phyloP scores from a whole-genome alignment of 2,888 invertebrate genomes.

The Hirtodrosophila trivittata region DNA sequence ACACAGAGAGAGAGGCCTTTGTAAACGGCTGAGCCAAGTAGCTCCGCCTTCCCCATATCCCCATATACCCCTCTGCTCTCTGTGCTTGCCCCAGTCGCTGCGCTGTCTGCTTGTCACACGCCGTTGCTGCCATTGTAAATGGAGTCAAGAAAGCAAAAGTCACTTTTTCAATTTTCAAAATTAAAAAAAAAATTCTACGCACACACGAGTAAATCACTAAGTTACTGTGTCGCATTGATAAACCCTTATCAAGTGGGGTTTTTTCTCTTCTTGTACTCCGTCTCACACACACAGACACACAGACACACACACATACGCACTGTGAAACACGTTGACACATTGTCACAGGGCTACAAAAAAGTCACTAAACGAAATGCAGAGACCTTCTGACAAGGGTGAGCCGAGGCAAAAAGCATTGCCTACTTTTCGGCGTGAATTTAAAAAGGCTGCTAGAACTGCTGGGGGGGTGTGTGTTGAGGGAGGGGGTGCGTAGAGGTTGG shows the following conservation, averaged over 20 bases:
- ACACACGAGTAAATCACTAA: constrained; percentile 76
- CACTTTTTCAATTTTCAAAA: constrained; percentile 81
- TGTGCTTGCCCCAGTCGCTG: constrained; percentile 24
- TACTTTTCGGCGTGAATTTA: constrained; percentile 73
- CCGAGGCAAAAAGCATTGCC: constrained; percentile 62
- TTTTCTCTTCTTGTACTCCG: constrained; percentile 42
- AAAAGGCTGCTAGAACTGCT: constrained; percentile 47
- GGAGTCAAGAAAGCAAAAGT: constrained; percentile 77
- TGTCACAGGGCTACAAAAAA: constrained; percentile 71
- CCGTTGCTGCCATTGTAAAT: constrained; percentile 51
- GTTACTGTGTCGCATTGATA: constrained; percentile 79
- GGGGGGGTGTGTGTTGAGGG: too few relatives aligned
- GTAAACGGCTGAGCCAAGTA: constrained; percentile 23
- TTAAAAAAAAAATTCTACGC: constrained; percentile 64
- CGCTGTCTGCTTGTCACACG: constrained; percentile 50
- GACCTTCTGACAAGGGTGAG: constrained; percentile 68
- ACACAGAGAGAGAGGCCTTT: constrained; percentile 8
- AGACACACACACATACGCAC: constrained; percentile 13
- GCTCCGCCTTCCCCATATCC: constrained; percentile 6
- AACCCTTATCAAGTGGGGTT: constrained; percentile 78
- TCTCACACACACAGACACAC: constrained; percentile 21
- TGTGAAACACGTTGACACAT: constrained; percentile 72
- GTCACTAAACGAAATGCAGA: constrained; percentile 70
- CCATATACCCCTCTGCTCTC: not conserved
- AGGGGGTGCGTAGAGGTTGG: constrained; percentile 17